These are phyloP conservation scores for Neoascia interrupta DNA, from an alignment of 2,888 invertebrate species.

Conservation along the genomic window DNA sequence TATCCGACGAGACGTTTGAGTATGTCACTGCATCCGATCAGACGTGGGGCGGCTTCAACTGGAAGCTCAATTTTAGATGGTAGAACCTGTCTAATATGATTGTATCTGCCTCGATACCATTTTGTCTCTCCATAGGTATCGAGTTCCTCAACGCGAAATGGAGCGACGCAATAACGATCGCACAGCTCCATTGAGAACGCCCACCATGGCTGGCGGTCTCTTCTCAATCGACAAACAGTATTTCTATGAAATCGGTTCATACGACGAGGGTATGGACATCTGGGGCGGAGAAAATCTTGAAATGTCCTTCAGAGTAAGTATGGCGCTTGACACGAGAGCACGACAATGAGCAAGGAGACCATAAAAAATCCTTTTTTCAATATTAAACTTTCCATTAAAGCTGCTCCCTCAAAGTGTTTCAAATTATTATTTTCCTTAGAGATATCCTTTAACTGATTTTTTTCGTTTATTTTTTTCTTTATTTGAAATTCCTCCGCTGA, in stretches of 20 bases:
- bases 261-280: constrained; percentile 99
- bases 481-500: constrained; percentile 42
- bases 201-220: constrained; percentile 99
- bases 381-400: constrained; percentile 36
- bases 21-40: constrained; percentile 99
- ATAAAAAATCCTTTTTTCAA: constrained; percentile 32
- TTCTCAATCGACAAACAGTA: constrained; percentile 97
- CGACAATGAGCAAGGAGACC: background rate
- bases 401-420: too few species aligned
- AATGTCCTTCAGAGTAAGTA: constrained; percentile 81
- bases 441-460: too few species aligned
- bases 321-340: background rate
- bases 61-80: constrained; percentile 99
- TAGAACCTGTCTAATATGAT: constrained; percentile 76
- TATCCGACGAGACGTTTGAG: constrained; percentile 99
- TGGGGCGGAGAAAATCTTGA: constrained; percentile 88
- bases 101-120: background rate
- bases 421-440: background rate
- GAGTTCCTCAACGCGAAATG: constrained; percentile 98
- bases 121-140: constrained; percentile 85
- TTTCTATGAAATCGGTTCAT: constrained; percentile 98
- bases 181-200: constrained; percentile 94
- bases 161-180: constrained; percentile 94
- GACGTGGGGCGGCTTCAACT: constrained; percentile 99
- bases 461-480: constrained; percentile 28